These are phyloP conservation scores for Rhagonycha fulva DNA, from an alignment of 2,888 invertebrate genomes.

Conservation along the genomic window DNA sequence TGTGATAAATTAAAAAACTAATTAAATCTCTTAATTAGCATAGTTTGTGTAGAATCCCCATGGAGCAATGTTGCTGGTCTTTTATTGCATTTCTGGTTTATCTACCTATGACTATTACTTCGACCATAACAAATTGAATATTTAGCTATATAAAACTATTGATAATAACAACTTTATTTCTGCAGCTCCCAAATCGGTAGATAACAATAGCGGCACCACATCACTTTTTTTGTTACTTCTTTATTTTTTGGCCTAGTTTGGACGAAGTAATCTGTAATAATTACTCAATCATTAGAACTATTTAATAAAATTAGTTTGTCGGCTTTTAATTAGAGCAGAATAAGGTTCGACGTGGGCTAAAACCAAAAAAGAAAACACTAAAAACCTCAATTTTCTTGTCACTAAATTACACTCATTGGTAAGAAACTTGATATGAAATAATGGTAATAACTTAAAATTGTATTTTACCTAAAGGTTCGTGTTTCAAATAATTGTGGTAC, in stretches of 20 bases:
- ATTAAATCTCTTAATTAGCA: neutral
- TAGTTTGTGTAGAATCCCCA: neutral
- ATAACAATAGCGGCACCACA: too few species aligned
- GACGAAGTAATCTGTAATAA: neutral
- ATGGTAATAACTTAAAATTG: neutral
- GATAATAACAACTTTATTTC: neutral
- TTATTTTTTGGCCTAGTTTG: neutral
- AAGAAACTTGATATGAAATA: neutral
- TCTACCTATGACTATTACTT: neutral
- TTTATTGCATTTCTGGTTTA: neutral
- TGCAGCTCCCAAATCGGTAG: neutral
- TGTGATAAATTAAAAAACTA: neutral
- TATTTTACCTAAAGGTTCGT: constrained; percentile 1
- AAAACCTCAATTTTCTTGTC: neutral
- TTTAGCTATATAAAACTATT: neutral
- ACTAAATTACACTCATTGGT: neutral
- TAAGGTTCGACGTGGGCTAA: neutral
- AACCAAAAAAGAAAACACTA: neutral
- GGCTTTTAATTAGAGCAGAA: neutral
- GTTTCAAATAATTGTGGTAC: constrained; percentile 2
- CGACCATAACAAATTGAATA: neutral
- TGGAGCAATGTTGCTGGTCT: neutral
- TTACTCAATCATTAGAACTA: too few species aligned
- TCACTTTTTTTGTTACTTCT: too few species aligned
- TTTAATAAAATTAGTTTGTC: neutral